These are phyloP conservation scores for Corapipo altera DNA, from an alignment of 2,113 vertebrate species.

Conservation along the genomic window DNA sequence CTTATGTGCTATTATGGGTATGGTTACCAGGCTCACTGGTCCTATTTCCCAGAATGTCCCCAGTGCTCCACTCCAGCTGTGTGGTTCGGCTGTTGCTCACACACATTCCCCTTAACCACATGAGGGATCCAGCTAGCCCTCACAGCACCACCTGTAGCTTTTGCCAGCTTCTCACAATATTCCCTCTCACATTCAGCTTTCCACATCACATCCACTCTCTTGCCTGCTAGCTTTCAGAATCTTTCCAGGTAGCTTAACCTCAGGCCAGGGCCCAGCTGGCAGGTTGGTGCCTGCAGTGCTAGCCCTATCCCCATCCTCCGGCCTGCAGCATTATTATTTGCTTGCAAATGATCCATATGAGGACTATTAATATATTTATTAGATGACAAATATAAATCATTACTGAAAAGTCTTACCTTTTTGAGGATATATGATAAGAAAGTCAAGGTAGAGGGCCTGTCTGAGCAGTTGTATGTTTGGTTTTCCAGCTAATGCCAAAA, in stretches of 20 bases:
- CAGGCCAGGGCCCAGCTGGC: background rate
- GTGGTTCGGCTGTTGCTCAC: background rate
- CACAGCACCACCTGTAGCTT: background rate
- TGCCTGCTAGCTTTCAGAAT: background rate
- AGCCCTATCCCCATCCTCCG: background rate
- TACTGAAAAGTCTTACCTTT: background rate
- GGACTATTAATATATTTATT: background rate
- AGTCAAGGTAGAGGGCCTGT: background rate
- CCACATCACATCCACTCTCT: background rate
- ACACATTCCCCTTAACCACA: accelerated
- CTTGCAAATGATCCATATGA: background rate
- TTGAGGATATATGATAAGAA: background rate
- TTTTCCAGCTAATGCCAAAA: constrained; percentile 2
- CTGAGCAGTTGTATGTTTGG: background rate
- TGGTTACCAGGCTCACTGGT: background rate
- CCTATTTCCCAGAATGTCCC: background rate
- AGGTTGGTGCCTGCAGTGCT: background rate
- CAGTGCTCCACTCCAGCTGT: background rate
- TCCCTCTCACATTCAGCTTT: background rate
- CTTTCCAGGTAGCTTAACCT: background rate
- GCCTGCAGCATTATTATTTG: background rate
- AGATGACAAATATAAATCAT: background rate
- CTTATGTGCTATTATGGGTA: accelerated
- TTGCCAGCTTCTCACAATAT: background rate
- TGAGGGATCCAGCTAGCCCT: background rate